Conservation (phyloP, 1,140 invertebrate genomes). For the Luehdorfia chinensis region DNA sequence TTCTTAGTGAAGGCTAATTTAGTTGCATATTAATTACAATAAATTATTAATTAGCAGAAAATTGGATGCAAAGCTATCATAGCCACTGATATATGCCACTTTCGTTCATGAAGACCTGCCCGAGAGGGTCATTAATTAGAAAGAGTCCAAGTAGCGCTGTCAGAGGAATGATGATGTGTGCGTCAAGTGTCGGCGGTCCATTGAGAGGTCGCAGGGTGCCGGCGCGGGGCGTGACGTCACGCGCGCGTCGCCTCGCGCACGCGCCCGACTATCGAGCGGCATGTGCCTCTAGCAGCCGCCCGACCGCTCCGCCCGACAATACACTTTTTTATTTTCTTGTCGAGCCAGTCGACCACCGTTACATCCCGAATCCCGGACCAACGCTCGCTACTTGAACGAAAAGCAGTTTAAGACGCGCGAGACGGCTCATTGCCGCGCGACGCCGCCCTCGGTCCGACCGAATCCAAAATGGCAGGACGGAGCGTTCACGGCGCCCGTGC, state of each 20-base stretch:
- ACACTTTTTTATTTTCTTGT: conserved; percentile 70
- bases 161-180: conserved; percentile 24
- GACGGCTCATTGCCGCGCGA: conserved; percentile 21
- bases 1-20: too few species aligned
- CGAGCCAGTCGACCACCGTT: conserved; percentile 46
- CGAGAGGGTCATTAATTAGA: conserved; percentile 9
- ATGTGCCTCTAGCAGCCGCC: conserved; percentile 67
- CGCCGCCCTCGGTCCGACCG: conserved; percentile 26
- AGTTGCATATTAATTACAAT: too few species aligned
- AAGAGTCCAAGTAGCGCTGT: conserved; percentile 14
- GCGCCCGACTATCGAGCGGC: conserved; percentile 69
- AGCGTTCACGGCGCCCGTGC: conserved; percentile 31
- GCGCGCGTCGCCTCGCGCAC: conserved; percentile 52
- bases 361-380: conserved; percentile 41
- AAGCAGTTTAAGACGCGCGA: conserved; percentile 23
- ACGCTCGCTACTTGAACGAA: conserved; percentile 21
- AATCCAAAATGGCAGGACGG: conserved; percentile 63
- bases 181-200: conserved; percentile 39
- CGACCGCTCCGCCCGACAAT: conserved; percentile 61
- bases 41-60: too few species aligned
- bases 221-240: conserved; percentile 59
- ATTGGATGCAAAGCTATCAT: conserved; percentile 2
- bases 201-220: conserved; percentile 53
- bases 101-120: neutral
- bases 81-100: conserved; percentile 1